phyloP scores from a whole-genome alignment of 2,888 invertebrate genomes.

The Cheilosia grossa region DNA sequence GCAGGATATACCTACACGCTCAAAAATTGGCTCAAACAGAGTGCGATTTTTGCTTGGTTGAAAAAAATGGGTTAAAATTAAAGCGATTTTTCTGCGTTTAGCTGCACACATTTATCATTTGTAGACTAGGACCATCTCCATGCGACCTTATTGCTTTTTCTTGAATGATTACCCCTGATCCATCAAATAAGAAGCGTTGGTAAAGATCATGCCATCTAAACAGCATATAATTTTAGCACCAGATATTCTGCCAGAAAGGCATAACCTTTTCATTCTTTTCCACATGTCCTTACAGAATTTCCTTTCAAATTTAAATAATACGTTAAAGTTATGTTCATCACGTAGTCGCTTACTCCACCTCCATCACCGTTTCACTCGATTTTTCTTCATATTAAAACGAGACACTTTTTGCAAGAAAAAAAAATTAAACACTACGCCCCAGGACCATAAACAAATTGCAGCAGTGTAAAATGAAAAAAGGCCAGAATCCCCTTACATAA shows the following conservation, averaged over 20 bases:
- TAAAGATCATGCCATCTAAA: too few species aligned
- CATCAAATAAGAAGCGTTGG: too few species aligned
- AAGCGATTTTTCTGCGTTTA: too few species aligned
- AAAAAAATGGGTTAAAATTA: too few species aligned
- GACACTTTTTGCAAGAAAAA: background rate
- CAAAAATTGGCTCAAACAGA: too few species aligned
- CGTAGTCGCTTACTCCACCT: background rate
- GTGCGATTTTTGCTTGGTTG: too few species aligned
- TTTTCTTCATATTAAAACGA: conserved; percentile 17
- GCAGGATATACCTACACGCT: too few species aligned
- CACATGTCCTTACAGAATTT: background rate
- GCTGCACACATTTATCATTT: too few species aligned
- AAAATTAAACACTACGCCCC: conserved; percentile 29
- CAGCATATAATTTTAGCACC: background rate
- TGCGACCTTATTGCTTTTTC: too few species aligned
- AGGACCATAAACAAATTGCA: conserved; percentile 52
- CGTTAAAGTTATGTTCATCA: background rate
- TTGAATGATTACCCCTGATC: too few species aligned
- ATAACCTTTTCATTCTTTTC: background rate
- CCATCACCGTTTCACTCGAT: background rate
- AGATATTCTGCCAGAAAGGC: background rate
- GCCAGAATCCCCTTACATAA: background rate
- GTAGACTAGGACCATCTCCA: too few species aligned
- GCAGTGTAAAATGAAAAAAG: conserved; percentile 5
- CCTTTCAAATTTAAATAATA: background rate